Conservation (phyloP, 2,113 vertebrate species). For the Tragelaphus buxtoni region DNA sequence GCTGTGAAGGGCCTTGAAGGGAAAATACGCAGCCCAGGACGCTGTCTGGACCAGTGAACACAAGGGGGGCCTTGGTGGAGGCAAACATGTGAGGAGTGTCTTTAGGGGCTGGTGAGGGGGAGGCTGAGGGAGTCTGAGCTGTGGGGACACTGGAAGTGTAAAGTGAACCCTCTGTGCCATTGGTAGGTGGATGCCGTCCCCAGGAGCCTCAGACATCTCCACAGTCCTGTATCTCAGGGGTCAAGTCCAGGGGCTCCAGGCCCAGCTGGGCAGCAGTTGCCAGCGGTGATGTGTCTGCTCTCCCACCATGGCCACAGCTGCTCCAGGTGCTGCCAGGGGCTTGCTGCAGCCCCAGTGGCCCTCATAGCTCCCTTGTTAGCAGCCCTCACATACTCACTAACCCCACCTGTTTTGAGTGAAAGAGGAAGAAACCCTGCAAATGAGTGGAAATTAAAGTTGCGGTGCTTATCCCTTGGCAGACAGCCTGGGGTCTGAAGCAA, state of each 20-base stretch:
- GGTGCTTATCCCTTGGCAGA: background rate
- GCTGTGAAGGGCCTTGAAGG: background rate
- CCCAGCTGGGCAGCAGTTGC: background rate
- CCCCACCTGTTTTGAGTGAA: background rate
- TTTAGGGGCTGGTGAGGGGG: background rate
- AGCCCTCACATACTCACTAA: background rate
- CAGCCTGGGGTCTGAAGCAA: background rate
- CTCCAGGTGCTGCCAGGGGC: background rate
- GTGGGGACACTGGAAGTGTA: background rate
- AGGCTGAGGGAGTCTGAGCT: background rate
- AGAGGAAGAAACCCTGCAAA: background rate
- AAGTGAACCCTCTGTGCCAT: background rate
- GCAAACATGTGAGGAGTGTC: background rate
- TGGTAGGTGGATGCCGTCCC: background rate
- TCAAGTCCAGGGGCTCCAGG: background rate
- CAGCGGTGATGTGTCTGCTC: background rate
- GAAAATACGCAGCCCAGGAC: background rate
- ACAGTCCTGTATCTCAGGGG: background rate
- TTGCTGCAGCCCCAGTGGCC: background rate
- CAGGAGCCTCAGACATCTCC: background rate
- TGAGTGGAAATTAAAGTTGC: background rate
- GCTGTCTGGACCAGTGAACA: background rate
- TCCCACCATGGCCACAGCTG: background rate
- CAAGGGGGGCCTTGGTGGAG: rapidly evolving
- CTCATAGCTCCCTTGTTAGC: background rate